A percentile compares a stretch with the other conserved stretches of the same genome.
Conservation (phyloP, 2,888 invertebrate species). For the Oxystoma pomonae region DNA sequence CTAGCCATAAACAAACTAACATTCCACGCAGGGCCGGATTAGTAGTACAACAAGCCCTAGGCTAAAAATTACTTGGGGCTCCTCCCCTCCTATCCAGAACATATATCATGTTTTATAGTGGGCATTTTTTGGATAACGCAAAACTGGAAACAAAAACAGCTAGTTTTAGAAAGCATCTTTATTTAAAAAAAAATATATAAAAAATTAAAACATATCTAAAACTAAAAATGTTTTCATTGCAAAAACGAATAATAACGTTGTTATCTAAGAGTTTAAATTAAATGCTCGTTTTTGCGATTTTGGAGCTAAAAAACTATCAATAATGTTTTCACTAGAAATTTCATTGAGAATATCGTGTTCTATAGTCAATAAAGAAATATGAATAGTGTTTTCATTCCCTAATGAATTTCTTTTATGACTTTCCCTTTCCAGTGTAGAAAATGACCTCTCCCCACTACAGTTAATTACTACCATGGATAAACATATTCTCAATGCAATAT, state of each 20-base stretch:
- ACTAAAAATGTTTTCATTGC: too few species aligned
- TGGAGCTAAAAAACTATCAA: neutral
- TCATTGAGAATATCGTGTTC: constrained; percentile 2
- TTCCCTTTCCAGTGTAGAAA: constrained; percentile 1
- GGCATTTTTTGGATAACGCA: neutral
- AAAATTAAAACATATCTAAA: neutral
- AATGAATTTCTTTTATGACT: neutral
- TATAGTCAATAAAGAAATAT: constrained; percentile 1
- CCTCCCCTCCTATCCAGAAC: neutral
- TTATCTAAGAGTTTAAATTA: too few species aligned
- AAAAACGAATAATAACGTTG: too few species aligned
- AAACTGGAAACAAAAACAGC: neutral
- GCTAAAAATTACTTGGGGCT: constrained; percentile 4
- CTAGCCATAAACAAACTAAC: too few species aligned
- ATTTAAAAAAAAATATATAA: neutral
- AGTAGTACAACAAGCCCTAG: neutral
- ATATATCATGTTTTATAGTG: neutral
- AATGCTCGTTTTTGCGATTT: too few species aligned
- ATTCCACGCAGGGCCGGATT: constrained; percentile 3
- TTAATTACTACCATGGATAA: neutral
- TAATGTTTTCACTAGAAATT: constrained; percentile 2
- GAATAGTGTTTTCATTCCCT: neutral
- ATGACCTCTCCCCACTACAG: neutral
- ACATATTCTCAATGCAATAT: too few species aligned
- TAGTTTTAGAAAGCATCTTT: neutral